Evolutionary conservation across 1,140 invertebrate genomes (phyloP).

Genomic region (Chymomyza costata): DNA sequence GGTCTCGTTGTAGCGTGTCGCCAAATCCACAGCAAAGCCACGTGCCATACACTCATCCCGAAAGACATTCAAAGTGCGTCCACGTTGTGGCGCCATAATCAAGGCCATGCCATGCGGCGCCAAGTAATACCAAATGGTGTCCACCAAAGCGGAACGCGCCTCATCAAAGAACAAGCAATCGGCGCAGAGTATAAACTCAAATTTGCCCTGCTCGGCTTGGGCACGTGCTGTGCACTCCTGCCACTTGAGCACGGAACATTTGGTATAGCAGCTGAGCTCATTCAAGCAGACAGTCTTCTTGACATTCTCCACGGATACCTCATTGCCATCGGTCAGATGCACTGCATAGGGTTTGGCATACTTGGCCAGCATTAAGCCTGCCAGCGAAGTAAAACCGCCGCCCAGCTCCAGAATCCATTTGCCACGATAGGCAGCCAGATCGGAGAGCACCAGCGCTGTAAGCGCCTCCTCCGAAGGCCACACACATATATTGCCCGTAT

Average conservation of each 20-base stretch:
- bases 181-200: slow-evolving; percentile 85
- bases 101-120: slow-evolving; percentile 81
- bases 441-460: slow-evolving; percentile 83
- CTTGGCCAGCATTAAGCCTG: slow-evolving; percentile 85
- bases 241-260: slow-evolving; percentile 77
- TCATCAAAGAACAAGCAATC: slow-evolving; percentile 92
- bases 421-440: slow-evolving; percentile 80
- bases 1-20: slow-evolving; percentile 79
- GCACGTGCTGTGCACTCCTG: slow-evolving; percentile 51
- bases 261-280: slow-evolving; percentile 76
- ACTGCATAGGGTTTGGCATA: slow-evolving; percentile 79
- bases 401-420: slow-evolving; percentile 87
- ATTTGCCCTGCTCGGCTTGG: slow-evolving; percentile 67
- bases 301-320: slow-evolving; percentile 85
- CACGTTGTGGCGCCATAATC: slow-evolving; percentile 86
- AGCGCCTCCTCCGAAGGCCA: slow-evolving; percentile 93
- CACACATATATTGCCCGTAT: slow-evolving; percentile 93
- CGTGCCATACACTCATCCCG: slow-evolving; percentile 78
- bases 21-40: slow-evolving; percentile 79
- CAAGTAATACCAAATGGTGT: slow-evolving; percentile 82
- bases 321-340: slow-evolving; percentile 87
- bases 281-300: slow-evolving; percentile 80
- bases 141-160: slow-evolving; percentile 82
- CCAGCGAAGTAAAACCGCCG: slow-evolving; percentile 90
- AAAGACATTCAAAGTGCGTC: slow-evolving; percentile 84